Base-by-base conservation (phyloP, 92 coral and sea anemone species). In the Porites divaricata region DNA sequence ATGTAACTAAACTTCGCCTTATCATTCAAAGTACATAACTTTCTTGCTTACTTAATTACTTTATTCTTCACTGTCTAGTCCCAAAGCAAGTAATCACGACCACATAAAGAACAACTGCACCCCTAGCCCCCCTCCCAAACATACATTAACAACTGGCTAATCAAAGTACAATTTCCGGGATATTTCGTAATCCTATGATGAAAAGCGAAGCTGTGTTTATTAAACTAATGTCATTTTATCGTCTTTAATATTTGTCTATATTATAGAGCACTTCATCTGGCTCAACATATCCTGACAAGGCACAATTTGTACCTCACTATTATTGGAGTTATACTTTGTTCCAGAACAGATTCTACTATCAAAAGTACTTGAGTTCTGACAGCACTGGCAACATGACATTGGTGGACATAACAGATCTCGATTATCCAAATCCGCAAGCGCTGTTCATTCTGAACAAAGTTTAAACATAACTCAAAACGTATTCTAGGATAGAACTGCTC, bases 271-370 rank as follows among this genome's bases (percentile, higher is more conserved):
- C 35, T 28, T 19, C 49, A n/a, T 1, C 54, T 12, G 56, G 12
- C 1, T 35, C 14, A 11, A 8, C 35, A 8, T 28, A 26, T 68
- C 19, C 19, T 8, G 62, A 54, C 56, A 4, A 54, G 25, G 24
- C 56, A n/a, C 11, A 14, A 11, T 81, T 81, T 25, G 66, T 52
- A 56, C 67, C 85, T 22, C 0, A 4, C 19, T 8, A 63, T 49
- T 78, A 11, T 64, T 81, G 85, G 85, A 53, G 85, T 51, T 81
- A 68, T 67, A 81, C 85, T 12, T 25, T 81, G 54, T 81, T 81
- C 56, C 26, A 53, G 58, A 81, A 35, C 57, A 10, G 9, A 1
- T 9, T 0, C n/a, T 69, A 25, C 85, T 1, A 26, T 3, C 24
- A 8, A 10, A 13, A 22, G 22, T 81, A 79, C 24, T 41, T 81